A percentile compares a stretch with the other conserved stretches of the same genome.
phyloP scores from a whole-genome alignment of 2,888 invertebrate species.

The Coremacera marginata region DNA sequence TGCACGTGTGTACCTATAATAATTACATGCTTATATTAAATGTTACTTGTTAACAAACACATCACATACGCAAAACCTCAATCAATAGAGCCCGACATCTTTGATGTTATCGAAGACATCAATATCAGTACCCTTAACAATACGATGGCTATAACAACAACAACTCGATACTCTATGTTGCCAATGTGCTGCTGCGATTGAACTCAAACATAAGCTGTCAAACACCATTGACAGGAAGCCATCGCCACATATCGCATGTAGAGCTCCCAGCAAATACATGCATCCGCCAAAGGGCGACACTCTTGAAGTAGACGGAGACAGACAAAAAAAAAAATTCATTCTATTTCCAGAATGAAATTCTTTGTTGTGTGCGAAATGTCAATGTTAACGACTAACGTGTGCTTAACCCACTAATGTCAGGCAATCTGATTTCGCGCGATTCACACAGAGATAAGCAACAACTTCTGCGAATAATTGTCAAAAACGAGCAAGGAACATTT shows the following conservation, averaged over 20 bases:
- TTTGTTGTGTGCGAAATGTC: neutral
- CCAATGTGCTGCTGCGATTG: too few relatives aligned
- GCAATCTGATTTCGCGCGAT: neutral
- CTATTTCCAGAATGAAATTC: neutral
- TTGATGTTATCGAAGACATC: slow-evolving; percentile 14
- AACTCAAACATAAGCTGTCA: too few relatives aligned
- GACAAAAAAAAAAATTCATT: too few relatives aligned
- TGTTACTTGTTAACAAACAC: neutral
- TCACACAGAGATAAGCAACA: neutral
- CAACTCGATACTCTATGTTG: too few relatives aligned
- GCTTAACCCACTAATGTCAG: slow-evolving; percentile 1
- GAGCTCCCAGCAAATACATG: neutral
- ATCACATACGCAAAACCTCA: neutral
- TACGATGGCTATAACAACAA: too few relatives aligned
- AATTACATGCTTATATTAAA: too few relatives aligned
- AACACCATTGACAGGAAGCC: neutral
- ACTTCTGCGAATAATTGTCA: neutral
- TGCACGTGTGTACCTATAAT: too few relatives aligned
- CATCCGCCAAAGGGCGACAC: neutral
- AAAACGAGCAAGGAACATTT: neutral
- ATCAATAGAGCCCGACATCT: slow-evolving; percentile 14
- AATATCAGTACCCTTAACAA: neutral
- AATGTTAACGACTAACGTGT: neutral
- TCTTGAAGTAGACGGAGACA: neutral
- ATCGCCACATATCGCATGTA: neutral